A percentile compares a stretch with the other conserved stretches of the same genome.
Evolutionary conservation across 2,888 invertebrate species (phyloP).

Genomic region (Antitype chi): DNA sequence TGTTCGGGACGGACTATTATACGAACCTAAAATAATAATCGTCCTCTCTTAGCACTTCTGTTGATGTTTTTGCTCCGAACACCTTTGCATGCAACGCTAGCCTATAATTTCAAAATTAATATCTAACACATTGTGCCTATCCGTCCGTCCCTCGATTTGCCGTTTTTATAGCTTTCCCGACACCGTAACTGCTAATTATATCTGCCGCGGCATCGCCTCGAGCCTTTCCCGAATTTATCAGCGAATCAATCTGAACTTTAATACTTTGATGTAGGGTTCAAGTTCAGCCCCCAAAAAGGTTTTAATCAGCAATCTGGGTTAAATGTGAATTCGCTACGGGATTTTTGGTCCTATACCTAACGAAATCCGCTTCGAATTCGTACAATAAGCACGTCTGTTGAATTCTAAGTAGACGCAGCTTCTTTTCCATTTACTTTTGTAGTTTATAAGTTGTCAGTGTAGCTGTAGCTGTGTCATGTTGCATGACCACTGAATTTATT

Average conservation of each 20-base stretch:
- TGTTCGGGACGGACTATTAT: slow-evolving; percentile 85
- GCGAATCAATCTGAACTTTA: slow-evolving; percentile 68
- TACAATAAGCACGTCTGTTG: slow-evolving; percentile 60
- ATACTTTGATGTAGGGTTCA: slow-evolving; percentile 62
- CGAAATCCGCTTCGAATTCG: slow-evolving; percentile 54
- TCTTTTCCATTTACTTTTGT: slow-evolving; percentile 7
- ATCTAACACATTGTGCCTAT: slow-evolving; percentile 90
- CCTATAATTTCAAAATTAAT: slow-evolving; percentile 90
- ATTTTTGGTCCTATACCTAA: slow-evolving; percentile 59
- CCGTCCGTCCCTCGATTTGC: slow-evolving; percentile 85
- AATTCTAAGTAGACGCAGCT: slow-evolving; percentile 21
- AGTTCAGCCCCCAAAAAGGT: slow-evolving; percentile 46
- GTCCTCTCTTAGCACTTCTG: slow-evolving; percentile 88
- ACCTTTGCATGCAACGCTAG: slow-evolving; percentile 83
- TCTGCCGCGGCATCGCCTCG: slow-evolving; percentile 78
- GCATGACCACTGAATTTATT: slow-evolving; percentile 6
- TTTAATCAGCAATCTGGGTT: slow-evolving; percentile 73
- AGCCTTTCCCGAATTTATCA: slow-evolving; percentile 72
- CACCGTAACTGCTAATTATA: slow-evolving; percentile 87
- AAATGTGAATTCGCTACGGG: slow-evolving; percentile 67
- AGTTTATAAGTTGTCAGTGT: slow-evolving; percentile 1
- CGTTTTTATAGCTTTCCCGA: slow-evolving; percentile 86
- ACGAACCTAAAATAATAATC: slow-evolving; percentile 87
- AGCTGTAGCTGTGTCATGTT: not conserved
- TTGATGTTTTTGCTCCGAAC: slow-evolving; percentile 85